Conservation (phyloP, 53 echinoderm and acorn worm species). For the Holothuria scabra region DNA sequence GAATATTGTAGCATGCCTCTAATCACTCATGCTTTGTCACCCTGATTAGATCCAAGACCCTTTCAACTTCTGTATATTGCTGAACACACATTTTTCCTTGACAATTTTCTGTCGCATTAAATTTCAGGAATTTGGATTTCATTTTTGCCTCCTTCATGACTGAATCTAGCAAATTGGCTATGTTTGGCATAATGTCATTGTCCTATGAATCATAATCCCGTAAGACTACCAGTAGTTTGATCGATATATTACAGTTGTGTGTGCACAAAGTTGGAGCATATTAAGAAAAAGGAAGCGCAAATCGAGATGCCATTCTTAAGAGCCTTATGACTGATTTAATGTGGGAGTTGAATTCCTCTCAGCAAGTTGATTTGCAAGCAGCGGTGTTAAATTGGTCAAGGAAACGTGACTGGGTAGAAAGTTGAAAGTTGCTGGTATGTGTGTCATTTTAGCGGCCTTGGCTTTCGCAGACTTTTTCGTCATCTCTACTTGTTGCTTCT, state of each 20-base stretch:
- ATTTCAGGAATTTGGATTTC: no score
- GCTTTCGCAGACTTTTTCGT: background rate
- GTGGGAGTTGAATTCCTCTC: slow-evolving; percentile 41
- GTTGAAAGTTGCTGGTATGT: slow-evolving; percentile 13
- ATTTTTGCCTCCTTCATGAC: background rate
- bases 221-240: slow-evolving; percentile 14
- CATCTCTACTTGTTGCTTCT: no score
- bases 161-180: slow-evolving; percentile 2
- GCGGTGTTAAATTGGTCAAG: slow-evolving; percentile 4
- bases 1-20: no score
- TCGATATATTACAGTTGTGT: slow-evolving; percentile 16
- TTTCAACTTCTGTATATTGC: no score
- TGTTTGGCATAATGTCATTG: slow-evolving; percentile 28
- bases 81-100: no score
- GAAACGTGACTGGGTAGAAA: slow-evolving; percentile 30
- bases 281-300: background rate
- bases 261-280: background rate
- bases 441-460: slow-evolving; percentile 11
- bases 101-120: no score
- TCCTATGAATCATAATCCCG: slow-evolving; percentile 36
- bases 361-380: slow-evolving; percentile 23
- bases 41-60: no score
- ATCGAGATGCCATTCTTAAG: background rate
- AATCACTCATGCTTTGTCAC: no score
- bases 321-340: slow-evolving; percentile 39